Base-by-base conservation (phyloP, 2,888 invertebrate species). In the Ceriagrion tenellum region DNA sequence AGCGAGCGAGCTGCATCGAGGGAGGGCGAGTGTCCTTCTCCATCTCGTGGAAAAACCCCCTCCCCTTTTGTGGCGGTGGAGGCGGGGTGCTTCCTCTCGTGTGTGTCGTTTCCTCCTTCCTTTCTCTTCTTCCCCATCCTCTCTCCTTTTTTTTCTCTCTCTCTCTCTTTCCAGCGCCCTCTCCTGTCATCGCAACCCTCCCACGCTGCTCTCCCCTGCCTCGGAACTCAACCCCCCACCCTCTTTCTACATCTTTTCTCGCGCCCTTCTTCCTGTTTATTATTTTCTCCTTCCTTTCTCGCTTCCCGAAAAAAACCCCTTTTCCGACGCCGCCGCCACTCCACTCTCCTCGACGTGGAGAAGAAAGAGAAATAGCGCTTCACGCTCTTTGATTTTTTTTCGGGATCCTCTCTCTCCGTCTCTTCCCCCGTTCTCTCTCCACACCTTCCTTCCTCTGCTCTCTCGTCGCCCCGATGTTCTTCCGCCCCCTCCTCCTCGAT, bases 201-300 rank as follows among this genome's bases (percentile, higher is more conserved):
- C 90, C 30, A n/a, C 56, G n/a, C 90, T 26, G 6, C 90, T 56
- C 56, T 56, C 30, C 90, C 56, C 35, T 6, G 13, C 18, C 59
- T 59, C 59, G 10, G 26, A 69, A 23, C 23, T 10, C 69, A 12
- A 1, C 69, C 69, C 69, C 23, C 20, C 63, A 13, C 63, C 69
- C 69, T n/a, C 40, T 59, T 18, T 16, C 40, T 35, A 59, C 35
- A 20, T 63, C 59, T n/a, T 18, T 59, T 59, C 35, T 40, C 91
- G 20, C 40, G 26, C 40, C 35, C 59, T n/a, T 40, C 91, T 63
- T 59, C 59, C 59, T 91, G 59, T 91, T 35, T 91, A 91, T 91
- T 59, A 91, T 69, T 93, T 69, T 47, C 93, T 40, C 47, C 23
- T 91, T 59, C 59, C 91, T 56, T 91, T 8, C 93, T 93, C 93